These are phyloP conservation scores for Semnornis frantzii DNA, from an alignment of 2,113 vertebrate genomes.

Conservation along the genomic window DNA sequence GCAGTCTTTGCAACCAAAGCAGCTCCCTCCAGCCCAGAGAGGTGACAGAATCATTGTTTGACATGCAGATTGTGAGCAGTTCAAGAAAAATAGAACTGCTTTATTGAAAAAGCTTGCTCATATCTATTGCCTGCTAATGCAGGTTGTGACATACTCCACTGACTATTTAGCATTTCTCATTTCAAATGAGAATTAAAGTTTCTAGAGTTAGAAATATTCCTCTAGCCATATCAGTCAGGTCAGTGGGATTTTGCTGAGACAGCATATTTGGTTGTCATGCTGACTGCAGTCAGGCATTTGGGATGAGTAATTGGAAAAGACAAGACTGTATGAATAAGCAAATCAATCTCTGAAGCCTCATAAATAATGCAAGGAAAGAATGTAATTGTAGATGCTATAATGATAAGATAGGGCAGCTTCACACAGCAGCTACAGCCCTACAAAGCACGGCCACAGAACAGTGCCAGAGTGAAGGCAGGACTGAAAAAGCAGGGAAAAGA, in stretches of 20 bases:
- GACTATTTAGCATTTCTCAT: not conserved
- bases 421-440: not conserved
- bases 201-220: not conserved
- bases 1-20: not conserved
- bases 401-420: not conserved
- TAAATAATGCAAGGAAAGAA: not conserved
- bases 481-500: not conserved
- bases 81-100: not conserved
- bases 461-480: not conserved
- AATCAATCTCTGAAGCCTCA: not conserved
- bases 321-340: slow-evolving; percentile 1
- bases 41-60: fast-evolving
- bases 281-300: not conserved
- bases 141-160: not conserved
- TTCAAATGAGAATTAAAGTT: not conserved
- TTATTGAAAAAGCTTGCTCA: not conserved
- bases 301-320: not conserved
- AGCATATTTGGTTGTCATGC: not conserved
- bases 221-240: not conserved
- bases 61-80: fast-evolving
- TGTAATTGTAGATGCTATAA: not conserved
- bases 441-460: not conserved
- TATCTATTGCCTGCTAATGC: not conserved
- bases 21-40: not conserved
- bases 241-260: not conserved